Base-by-base conservation (phyloP, 2,797 vertebrate species). In the Crenuchus spilurus region DNA sequence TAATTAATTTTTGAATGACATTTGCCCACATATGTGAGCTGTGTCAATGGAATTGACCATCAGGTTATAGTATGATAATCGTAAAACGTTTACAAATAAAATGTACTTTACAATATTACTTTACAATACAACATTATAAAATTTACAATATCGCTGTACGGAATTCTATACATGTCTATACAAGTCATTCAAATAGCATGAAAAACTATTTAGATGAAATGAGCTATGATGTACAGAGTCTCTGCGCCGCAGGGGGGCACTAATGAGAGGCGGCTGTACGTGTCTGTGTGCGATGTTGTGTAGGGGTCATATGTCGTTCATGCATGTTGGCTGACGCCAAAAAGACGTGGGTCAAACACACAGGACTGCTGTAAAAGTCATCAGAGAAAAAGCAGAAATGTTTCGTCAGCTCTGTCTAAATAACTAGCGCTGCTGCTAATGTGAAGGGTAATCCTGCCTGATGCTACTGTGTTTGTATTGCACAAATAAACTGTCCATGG, bases 281-380 rank as follows among this genome's bases (percentile, higher is more conserved):
- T 92, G 89, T 90, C 83, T 74, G 42, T 73, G 84, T 84, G 84
- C 85, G 81, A 86, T 86, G 87, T 90, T 90, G 88, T 82, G 76
- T 82, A 81, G 81, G 84, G 85, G 89, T 91, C 89, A 89, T 89
- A 91, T 86, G 70, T 92, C 80, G 84, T 90, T 91, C 85, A 81
- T 61, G 70, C 48, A 85, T 90, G 87, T 84, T 87, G 80, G 79
- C 85, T 55, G 89, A 93, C 88, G 88, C 90, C 92, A 83, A 70
- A 76, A 41, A 88, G 90, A 85, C 88, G 88, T 74, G 74, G 88
- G 88, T 90, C 87, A 86, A 0, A 55, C 67, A 85, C 82, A 87
- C 48, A 66, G 42, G 24, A n/a, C 80, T 60, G 83, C 85, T 87
- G 83, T 86, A 84, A 87, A 88, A 88, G 83, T 77, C 86, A 83